Evolutionary conservation across 2,888 invertebrate genomes (phyloP).

Genomic region (Drosophila buzzatii): DNA sequence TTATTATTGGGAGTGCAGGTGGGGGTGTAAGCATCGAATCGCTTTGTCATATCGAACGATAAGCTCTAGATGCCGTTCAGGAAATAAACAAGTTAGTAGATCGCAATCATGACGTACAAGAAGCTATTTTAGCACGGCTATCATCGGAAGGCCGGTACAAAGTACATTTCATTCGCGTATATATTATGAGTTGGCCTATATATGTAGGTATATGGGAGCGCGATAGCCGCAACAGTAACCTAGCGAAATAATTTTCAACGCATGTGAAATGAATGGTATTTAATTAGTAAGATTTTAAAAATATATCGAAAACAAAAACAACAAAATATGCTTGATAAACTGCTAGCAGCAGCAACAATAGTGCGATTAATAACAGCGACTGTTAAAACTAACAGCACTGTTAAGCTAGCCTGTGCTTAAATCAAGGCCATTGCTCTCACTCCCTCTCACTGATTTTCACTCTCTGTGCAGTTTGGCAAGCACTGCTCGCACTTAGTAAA

Average conservation of each 20-base stretch:
- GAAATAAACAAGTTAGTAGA: slow-evolving; percentile 21
- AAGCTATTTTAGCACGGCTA: slow-evolving; percentile 48
- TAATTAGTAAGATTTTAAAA: slow-evolving; percentile 68
- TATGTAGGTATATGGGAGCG: background rate
- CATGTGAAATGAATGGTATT: slow-evolving; percentile 63
- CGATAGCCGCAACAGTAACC: slow-evolving; percentile 8
- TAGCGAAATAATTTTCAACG: slow-evolving; percentile 47
- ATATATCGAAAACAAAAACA: slow-evolving; percentile 38
- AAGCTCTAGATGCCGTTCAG: slow-evolving; percentile 46
- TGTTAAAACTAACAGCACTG: slow-evolving; percentile 30
- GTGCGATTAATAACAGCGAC: slow-evolving; percentile 1
- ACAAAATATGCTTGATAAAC: background rate
- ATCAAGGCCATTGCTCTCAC: slow-evolving; percentile 33
- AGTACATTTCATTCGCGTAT: slow-evolving; percentile 39
- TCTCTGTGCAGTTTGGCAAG: slow-evolving; percentile 13
- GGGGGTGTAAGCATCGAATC: background rate
- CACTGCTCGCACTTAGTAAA: slow-evolving; percentile 7
- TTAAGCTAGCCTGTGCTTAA: slow-evolving; percentile 6
- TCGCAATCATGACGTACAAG: slow-evolving; percentile 54
- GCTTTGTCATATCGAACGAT: slow-evolving; percentile 43
- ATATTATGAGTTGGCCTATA: slow-evolving; percentile 17
- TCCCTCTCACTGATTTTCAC: background rate
- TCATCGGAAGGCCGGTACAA: slow-evolving; percentile 35
- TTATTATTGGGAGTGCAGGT: background rate
- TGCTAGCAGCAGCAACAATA: background rate